Conservation (phyloP, 2,888 invertebrate genomes). For the Drosophila peninsularis region DNA sequence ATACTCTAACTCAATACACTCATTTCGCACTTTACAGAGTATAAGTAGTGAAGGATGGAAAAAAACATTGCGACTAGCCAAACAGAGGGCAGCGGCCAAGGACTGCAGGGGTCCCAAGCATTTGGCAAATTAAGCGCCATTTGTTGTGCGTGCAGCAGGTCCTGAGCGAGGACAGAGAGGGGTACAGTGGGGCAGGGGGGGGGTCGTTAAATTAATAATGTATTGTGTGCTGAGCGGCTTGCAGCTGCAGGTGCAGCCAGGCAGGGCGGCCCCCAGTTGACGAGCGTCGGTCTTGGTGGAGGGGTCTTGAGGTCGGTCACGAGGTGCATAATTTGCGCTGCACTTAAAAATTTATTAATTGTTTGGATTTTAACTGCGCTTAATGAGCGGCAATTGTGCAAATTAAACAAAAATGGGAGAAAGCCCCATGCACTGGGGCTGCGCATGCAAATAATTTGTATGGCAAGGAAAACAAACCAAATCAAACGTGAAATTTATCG, state of each 20-base stretch:
- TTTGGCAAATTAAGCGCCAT: slow-evolving; percentile 76
- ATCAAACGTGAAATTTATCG: slow-evolving; percentile 25
- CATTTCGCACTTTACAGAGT: neutral
- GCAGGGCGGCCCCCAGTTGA: slow-evolving; percentile 19
- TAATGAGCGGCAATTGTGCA: slow-evolving; percentile 62
- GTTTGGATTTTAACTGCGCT: slow-evolving; percentile 59
- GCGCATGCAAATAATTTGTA: neutral
- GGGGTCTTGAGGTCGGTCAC: slow-evolving; percentile 51
- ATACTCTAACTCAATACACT: neutral
- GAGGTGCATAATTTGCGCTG: slow-evolving; percentile 61
- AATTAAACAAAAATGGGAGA: slow-evolving; percentile 38
- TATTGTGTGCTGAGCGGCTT: slow-evolving; percentile 71
- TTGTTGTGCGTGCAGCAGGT: slow-evolving; percentile 65
- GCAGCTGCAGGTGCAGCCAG: slow-evolving; percentile 1
- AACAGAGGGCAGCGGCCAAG: slow-evolving; percentile 9
- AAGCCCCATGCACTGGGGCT: neutral
- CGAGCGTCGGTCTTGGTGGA: slow-evolving; percentile 45
- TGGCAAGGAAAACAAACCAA: slow-evolving; percentile 15
- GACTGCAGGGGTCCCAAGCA: slow-evolving; percentile 46
- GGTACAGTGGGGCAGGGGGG: neutral
- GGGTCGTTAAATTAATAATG: slow-evolving; percentile 70
- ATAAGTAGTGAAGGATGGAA: slow-evolving; percentile 6
- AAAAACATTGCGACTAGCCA: slow-evolving; percentile 27
- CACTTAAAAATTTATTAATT: slow-evolving; percentile 78
- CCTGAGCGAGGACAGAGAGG: neutral